Evolutionary conservation across 2,113 vertebrate genomes (phyloP).

Genomic region (Oreamnos americanus): DNA sequence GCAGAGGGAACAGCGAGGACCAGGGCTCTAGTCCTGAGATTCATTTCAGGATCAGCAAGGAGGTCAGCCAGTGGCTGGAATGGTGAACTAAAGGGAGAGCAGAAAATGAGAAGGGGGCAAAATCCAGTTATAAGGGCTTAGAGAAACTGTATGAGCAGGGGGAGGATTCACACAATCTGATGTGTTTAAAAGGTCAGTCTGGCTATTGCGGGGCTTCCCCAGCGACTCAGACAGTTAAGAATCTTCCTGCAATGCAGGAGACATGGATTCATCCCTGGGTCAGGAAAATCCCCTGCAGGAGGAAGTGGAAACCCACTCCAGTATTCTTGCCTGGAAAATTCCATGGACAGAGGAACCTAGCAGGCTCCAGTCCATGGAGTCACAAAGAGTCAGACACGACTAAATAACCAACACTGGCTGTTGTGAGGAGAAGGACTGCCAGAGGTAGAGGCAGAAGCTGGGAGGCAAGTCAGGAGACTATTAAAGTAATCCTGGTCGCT

Average conservation of each 20-base stretch:
- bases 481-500: not conserved
- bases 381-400: not conserved
- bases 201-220: not conserved
- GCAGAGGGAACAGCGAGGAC: not conserved
- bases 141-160: not conserved
- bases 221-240: not conserved
- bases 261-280: not conserved
- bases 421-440: not conserved
- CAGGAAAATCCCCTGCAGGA: not conserved
- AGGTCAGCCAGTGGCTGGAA: not conserved
- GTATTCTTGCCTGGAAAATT: not conserved
- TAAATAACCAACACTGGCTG: not conserved
- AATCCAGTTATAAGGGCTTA: not conserved
- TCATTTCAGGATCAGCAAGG: not conserved
- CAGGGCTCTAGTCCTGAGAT: not conserved
- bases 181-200: not conserved
- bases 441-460: not conserved
- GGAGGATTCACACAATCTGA: not conserved
- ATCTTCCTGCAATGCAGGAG: not conserved
- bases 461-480: not conserved
- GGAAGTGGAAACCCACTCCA: not conserved
- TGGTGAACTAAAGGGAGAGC: not conserved
- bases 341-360: not conserved
- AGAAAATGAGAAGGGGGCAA: not conserved
- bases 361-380: not conserved